These are phyloP conservation scores for Zosterops pallidus DNA, from an alignment of 2,113 vertebrate genomes.

Conservation along the genomic window DNA sequence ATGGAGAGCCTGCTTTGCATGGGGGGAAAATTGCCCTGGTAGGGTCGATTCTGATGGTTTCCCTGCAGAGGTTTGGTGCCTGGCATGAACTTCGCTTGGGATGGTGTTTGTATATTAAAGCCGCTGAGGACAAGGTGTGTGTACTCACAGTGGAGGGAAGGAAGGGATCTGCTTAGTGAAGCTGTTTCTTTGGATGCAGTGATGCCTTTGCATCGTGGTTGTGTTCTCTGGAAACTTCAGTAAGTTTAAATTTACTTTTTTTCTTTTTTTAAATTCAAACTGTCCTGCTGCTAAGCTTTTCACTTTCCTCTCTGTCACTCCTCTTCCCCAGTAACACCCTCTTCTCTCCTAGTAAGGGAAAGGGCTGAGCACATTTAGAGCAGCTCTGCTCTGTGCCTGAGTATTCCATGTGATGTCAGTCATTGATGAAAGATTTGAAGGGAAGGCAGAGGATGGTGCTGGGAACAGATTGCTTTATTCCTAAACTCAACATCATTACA, in stretches of 20 bases:
- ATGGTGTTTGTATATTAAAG: not conserved
- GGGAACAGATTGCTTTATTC: not conserved
- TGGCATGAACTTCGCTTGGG: not conserved
- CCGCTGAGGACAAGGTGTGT: not conserved
- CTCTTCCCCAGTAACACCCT: not conserved
- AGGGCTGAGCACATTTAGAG: not conserved
- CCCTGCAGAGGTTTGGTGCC: not conserved
- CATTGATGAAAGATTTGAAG: not conserved
- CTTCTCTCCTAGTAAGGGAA: not conserved
- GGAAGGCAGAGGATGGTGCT: not conserved
- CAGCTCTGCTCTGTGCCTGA: accelerated
- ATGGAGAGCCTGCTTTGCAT: not conserved
- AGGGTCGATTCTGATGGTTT: not conserved
- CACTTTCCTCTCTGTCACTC: not conserved
- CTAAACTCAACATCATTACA: not conserved
- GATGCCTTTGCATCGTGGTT: not conserved
- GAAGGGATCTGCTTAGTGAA: not conserved
- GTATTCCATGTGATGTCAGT: not conserved
- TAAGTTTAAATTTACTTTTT: not conserved
- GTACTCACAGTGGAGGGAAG: not conserved
- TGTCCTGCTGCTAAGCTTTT: not conserved
- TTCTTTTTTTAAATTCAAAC: not conserved
- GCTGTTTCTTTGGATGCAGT: not conserved
- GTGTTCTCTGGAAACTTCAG: not conserved
- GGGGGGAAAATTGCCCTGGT: not conserved